Evolutionary conservation across 2,113 vertebrate genomes (phyloP).

Genomic region (Mormyrus iriodes): DNA sequence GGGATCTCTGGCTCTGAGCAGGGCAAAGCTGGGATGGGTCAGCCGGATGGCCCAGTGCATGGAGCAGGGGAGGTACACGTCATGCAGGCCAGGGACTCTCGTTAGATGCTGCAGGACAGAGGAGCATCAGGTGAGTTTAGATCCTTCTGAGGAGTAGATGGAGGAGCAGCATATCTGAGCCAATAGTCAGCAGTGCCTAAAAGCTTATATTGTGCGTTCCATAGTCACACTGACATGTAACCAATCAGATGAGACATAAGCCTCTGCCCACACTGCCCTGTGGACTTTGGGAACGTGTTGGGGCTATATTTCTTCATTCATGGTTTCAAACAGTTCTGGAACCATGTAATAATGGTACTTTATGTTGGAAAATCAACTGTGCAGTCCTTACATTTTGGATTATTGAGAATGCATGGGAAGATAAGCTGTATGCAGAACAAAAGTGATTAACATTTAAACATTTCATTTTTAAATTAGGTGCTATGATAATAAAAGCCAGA

Average conservation of each 20-base stretch:
- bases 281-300: not conserved
- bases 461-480: not conserved
- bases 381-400: not conserved
- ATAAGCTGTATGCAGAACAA: not conserved
- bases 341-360: not conserved
- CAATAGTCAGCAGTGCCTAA: not conserved
- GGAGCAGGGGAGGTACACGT: too few species aligned
- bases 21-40: slow-evolving; percentile 26
- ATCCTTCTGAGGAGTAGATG: not conserved
- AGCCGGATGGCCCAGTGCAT: not conserved
- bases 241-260: not conserved
- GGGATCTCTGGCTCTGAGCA: slow-evolving; percentile 48
- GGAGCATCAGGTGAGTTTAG: not conserved
- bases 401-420: not conserved
- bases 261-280: not conserved
- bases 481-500: not conserved
- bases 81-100: too few species aligned
- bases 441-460: not conserved
- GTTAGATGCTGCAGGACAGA: not conserved
- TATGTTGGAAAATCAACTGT: not conserved
- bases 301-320: not conserved
- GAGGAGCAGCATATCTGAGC: not conserved
- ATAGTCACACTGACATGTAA: not conserved
- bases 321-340: not conserved
- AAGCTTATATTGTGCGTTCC: not conserved